Evolutionary conservation across 2,888 invertebrate genomes (phyloP), one percentile per base, ranked within the genome.

Genomic region (Macrophya annulata): DNA sequence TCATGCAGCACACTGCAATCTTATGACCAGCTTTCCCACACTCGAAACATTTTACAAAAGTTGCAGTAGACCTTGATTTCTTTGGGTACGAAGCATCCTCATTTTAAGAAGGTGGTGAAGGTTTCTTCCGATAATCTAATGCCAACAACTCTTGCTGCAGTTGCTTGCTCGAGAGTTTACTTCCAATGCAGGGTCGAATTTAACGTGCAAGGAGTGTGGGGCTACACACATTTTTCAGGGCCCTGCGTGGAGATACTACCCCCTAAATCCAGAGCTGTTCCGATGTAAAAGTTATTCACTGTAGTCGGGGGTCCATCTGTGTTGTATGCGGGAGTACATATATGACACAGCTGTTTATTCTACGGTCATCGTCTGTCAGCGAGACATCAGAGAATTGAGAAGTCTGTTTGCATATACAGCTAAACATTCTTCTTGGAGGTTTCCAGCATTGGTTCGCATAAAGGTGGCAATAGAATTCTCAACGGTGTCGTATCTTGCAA

Each of bases 351-450:
- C 65, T 0, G 25, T 65, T 31, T 65, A 25, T n/a, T 65, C 65
- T 31, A n/a, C n/a, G 0, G 65, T 65, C 65, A 65, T 25, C 5
- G 31, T 8, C 31, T 31, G 65, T 25, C 65, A 65, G 4, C 65
- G 65, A 31, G 65, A 65, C 43, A 59, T 84, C 17, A 86, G 51
- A 4, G 65, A 48, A 31, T 15, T 81, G 37, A 86, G 21, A 10
- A 85, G 65, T 71, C 87, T 51, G n/a, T 40, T 62, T 8, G 84
- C 77, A 72, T 84, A 87, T 25, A 84, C 85, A 17, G 86, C 77
- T n/a, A 87, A 51, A 79, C 79, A 84, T 65, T 87, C 85, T 51
- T 86, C 86, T 15, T 79, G 77, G 5, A 85, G 87, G 15, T 71
- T 65, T 31, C 82, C 84, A 48, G 40, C 12, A 65, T 68, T 62